Conservation (phyloP, 2,113 vertebrate species). For the Jacana jacana region DNA sequence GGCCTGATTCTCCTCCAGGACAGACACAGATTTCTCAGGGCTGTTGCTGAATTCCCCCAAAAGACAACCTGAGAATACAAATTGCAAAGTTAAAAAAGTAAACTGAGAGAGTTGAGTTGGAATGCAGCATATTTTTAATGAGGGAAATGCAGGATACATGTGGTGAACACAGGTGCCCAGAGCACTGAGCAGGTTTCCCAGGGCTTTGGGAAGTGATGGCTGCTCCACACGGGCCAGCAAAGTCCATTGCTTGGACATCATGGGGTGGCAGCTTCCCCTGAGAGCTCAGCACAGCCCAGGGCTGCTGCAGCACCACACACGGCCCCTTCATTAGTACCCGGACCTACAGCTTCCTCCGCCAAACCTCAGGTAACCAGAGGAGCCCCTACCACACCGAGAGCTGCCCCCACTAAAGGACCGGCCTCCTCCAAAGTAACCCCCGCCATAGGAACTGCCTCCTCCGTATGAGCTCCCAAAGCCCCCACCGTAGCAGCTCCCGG, state of each 20-base stretch:
- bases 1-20: background rate
- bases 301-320: no score
- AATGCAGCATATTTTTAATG: background rate
- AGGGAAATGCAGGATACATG: background rate
- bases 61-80: background rate
- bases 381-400: background rate
- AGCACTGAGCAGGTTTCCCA: rapidly evolving
- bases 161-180: rapidly evolving
- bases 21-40: background rate
- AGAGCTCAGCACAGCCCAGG: background rate
- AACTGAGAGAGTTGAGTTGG: background rate
- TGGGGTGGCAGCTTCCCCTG: background rate
- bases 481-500: background rate
- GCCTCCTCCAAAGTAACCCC: background rate
- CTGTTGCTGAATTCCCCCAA: background rate
- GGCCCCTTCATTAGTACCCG: background rate
- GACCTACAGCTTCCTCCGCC: background rate
- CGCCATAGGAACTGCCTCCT: background rate
- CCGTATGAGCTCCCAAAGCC: background rate
- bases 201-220: background rate
- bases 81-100: background rate
- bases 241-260: background rate
- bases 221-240: background rate
- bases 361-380: background rate
- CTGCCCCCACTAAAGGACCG: background rate